Percentiles rank a stretch among this genome's conserved stretches.
Evolutionary conservation across 1,140 invertebrate genomes (phyloP).

Genomic region (Heliconius eleuchia): DNA sequence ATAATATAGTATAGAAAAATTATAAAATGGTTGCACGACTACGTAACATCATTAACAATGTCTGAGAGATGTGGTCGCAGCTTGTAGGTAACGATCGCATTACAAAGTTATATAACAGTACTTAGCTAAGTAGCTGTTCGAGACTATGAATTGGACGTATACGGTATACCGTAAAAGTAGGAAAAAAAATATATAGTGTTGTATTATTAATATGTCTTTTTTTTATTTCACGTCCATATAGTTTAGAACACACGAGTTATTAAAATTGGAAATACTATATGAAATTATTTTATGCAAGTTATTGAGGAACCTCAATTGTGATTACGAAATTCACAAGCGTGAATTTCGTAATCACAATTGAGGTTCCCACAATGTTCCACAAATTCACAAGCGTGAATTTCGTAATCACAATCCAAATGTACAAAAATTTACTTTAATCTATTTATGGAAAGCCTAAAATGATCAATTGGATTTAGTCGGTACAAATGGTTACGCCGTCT

Average conservation of each 20-base stretch:
- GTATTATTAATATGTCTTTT: neutral
- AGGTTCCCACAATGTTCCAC: no score
- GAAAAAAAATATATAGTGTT: neutral
- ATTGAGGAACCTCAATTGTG: neutral
- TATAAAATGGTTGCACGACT: neutral
- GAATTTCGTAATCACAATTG: no score
- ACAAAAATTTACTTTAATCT: neutral
- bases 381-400: neutral
- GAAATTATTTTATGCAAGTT: neutral
- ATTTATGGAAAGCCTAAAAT: slow-evolving; percentile 18
- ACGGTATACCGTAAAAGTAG: neutral
- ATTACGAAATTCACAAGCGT: neutral
- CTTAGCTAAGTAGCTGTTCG: slow-evolving; percentile 32
- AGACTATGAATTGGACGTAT: slow-evolving; percentile 28
- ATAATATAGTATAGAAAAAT: neutral
- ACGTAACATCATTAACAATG: neutral
- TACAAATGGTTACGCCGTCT: slow-evolving; percentile 41
- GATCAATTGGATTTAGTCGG: slow-evolving; percentile 31
- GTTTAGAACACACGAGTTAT: neutral
- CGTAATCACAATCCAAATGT: no score
- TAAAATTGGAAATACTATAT: neutral
- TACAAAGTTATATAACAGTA: slow-evolving; percentile 40
- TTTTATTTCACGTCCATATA: neutral
- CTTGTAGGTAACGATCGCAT: slow-evolving; percentile 33
- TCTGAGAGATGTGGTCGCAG: slow-evolving; percentile 25